A percentile compares a stretch with the other conserved stretches of the same genome.
Conservation (phyloP, 2,113 vertebrate species). For the Nannobrachium achirus region DNA sequence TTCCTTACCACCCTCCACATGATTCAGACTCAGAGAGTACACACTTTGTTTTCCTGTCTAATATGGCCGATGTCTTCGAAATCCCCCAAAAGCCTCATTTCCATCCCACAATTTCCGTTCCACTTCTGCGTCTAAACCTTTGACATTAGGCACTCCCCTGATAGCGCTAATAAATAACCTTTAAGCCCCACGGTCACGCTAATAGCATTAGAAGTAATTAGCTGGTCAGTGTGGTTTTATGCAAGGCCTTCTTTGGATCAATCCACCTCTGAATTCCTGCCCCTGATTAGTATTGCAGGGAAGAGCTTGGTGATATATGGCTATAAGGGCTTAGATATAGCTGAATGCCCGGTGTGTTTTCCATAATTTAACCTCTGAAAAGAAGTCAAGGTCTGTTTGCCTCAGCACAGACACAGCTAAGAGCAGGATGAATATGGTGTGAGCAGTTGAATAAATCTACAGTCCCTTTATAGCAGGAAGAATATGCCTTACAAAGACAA, state of each 20-base stretch:
- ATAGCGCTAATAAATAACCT: not conserved
- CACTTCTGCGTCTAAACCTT: too few species aligned
- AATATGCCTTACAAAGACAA: too few species aligned
- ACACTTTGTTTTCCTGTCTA: too few species aligned
- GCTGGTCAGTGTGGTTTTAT: conserved; percentile 15
- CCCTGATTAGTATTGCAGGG: conserved; percentile 7
- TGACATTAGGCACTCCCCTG: not conserved
- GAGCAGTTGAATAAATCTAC: conserved; percentile 1
- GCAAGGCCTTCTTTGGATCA: not conserved
- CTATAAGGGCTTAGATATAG: conserved; percentile 28
- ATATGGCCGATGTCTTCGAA: too few species aligned
- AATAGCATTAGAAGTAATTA: conserved; percentile 12
- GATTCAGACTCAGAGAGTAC: too few species aligned
- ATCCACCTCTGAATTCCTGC: conserved; percentile 5
- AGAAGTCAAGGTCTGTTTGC: conserved; percentile 30
- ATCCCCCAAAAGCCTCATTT: too few species aligned
- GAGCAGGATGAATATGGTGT: conserved; percentile 31
- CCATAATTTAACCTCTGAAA: conserved; percentile 46
- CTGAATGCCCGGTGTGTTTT: conserved; percentile 44
- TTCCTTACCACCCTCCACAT: too few species aligned
- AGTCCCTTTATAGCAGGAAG: too few species aligned
- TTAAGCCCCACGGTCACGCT: not conserved
- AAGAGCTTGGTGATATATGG: conserved; percentile 25
- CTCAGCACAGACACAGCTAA: conserved; percentile 15
- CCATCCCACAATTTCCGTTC: too few species aligned